These are phyloP conservation scores for Eonycteris spelaea DNA, from an alignment of 2,113 vertebrate genomes.

Conservation along the genomic window DNA sequence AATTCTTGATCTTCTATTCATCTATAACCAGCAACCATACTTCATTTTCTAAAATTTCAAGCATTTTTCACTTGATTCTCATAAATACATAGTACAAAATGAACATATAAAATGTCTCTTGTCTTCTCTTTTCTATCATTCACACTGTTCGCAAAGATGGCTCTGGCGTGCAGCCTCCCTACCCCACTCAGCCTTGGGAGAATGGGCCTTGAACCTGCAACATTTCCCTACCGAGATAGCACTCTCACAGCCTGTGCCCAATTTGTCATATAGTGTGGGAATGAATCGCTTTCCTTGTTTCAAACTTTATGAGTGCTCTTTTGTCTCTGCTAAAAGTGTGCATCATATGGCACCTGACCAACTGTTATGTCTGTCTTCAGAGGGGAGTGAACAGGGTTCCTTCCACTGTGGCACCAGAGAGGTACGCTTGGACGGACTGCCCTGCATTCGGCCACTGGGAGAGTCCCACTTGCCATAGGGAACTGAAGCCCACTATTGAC, in stretches of 20 bases:
- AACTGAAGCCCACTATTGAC: neutral
- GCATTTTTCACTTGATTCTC: neutral
- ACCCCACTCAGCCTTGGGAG: neutral
- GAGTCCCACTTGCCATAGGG: neutral
- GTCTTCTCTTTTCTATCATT: neutral
- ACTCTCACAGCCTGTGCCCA: neutral
- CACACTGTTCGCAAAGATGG: neutral
- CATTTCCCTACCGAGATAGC: neutral
- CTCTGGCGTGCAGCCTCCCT: neutral
- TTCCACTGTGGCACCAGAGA: neutral
- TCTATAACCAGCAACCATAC: neutral
- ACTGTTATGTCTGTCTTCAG: neutral
- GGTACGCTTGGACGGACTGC: neutral
- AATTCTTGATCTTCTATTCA: neutral
- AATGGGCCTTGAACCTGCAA: neutral
- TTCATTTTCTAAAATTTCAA: neutral
- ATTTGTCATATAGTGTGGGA: neutral
- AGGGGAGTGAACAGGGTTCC: neutral
- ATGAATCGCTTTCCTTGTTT: neutral
- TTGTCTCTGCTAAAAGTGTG: neutral
- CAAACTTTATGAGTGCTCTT: neutral
- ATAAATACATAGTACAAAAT: neutral
- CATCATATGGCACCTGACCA: neutral
- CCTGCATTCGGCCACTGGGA: neutral
- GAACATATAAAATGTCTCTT: neutral